Evolutionary conservation across 2,797 vertebrate genomes (phyloP), one percentile per base, ranked within the genome.

Genomic region (Serranus cabrilla): DNA sequence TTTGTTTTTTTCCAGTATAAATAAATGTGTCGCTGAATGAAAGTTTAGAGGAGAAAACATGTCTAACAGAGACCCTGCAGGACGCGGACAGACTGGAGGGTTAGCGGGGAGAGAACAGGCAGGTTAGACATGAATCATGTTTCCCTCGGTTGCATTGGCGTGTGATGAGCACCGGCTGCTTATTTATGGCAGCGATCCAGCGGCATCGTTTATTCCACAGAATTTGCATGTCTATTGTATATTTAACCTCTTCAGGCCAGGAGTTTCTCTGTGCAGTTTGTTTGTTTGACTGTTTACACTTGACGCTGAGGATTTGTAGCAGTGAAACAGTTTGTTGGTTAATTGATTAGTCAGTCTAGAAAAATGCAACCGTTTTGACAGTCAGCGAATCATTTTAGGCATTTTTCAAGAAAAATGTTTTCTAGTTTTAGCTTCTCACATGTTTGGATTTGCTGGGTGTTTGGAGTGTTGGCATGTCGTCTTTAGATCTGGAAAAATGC

Each of bases 181-280:
- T 88, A 90, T 92, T 93, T 92, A 92, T 89, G 76, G 60, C 71
- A 14, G 49, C 21, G 39, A 82, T 75, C 68, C 83, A 39, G 72
- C 58, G 25, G 61, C 76, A 43, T 91, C 62, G 73, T 88, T 84
- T 88, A 77, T 40, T 77, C 66, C 77, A 42, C 56, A 66, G 63
- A 67, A 92, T 93, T 90, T 93, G 88, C 92, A 91, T 91, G 43
- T 81, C 67, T 80, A 71, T 90, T 88, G 75, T 74, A 46, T 69
- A 46, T 81, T 84, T 86, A 86, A 89, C 82, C 69, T 82, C 34
- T 76, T 73, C 50, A 17, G 39, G n/a, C n/a, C 18, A 0, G 37
- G 11, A 55, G 27, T 5, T 50, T 37, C 17, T 20, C 61, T 18
- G 1, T 18, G 31, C 62, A 64, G 43, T 49, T n/a, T n/a, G n/a